phyloP scores from a whole-genome alignment of 2,113 vertebrate species.

The Carassius auratus region DNA sequence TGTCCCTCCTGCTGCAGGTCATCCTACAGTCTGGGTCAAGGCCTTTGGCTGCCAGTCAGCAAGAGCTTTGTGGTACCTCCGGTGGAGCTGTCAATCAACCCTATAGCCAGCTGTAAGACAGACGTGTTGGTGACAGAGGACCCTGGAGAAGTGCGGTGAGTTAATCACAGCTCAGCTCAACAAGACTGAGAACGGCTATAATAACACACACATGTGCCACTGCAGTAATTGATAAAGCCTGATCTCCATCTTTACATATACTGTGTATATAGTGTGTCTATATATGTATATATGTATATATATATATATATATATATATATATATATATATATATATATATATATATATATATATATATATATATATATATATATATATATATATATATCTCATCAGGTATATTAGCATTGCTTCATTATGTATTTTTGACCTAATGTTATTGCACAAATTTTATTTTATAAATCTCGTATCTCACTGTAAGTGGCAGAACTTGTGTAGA shows the following conservation, averaged over 20 bases:
- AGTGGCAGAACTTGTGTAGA: too few relatives aligned
- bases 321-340: too few relatives aligned
- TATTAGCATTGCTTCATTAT: neutral
- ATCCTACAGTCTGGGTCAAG: slow-evolving; percentile 95
- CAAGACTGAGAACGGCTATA: neutral
- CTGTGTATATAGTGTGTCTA: too few relatives aligned
- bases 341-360: too few relatives aligned
- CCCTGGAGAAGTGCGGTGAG: slow-evolving; percentile 96
- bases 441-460: too few relatives aligned
- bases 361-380: too few relatives aligned
- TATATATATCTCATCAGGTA: too few relatives aligned
- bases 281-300: neutral
- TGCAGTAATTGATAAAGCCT: neutral
- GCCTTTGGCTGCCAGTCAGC: slow-evolving; percentile 97
- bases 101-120: slow-evolving; percentile 97
- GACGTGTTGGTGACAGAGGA: slow-evolving; percentile 96
- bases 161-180: slow-evolving; percentile 44
- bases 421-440: too few relatives aligned
- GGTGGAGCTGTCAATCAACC: slow-evolving; percentile 96
- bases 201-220: neutral
- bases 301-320: too few relatives aligned
- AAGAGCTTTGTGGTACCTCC: slow-evolving; percentile 98
- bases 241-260: neutral
- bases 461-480: too few relatives aligned
- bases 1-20: slow-evolving; percentile 80